These are phyloP conservation scores for Mus spicilegus DNA, from an alignment of 2,113 vertebrate species.

Conservation along the genomic window DNA sequence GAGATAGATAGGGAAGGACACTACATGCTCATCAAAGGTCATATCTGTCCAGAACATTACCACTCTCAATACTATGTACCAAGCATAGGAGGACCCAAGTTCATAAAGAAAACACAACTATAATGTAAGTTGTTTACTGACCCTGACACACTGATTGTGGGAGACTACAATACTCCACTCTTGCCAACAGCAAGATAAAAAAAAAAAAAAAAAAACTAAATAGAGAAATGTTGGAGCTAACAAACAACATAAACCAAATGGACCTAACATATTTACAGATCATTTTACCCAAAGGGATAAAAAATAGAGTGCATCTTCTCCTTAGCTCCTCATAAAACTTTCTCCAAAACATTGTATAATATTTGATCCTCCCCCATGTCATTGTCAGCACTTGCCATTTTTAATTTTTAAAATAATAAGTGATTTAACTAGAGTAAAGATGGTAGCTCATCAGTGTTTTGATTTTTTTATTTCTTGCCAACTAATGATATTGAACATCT, in stretches of 20 bases:
- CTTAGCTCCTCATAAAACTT: background rate
- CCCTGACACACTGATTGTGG: background rate
- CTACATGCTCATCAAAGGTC: background rate
- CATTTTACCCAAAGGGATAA: background rate
- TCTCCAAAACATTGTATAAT: background rate
- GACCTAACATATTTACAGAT: background rate
- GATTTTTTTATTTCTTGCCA: background rate
- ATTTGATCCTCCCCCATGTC: background rate
- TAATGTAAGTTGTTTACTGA: background rate
- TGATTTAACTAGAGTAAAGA: background rate
- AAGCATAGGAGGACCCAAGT: background rate
- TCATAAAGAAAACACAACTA: background rate
- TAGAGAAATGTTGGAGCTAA: background rate
- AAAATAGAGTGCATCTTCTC: background rate
- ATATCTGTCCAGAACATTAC: background rate
- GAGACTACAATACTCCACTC: background rate
- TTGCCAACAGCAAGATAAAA: background rate
- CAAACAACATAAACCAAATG: background rate
- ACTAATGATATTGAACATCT: background rate
- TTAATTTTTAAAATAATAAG: background rate
- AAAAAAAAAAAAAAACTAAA: background rate
- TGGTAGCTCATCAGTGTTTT: background rate
- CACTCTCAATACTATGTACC: background rate
- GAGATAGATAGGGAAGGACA: background rate
- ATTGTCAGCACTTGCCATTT: background rate